phyloP scores from a whole-genome alignment of 2,797 vertebrate genomes.

The Lepus oiostolus region DNA sequence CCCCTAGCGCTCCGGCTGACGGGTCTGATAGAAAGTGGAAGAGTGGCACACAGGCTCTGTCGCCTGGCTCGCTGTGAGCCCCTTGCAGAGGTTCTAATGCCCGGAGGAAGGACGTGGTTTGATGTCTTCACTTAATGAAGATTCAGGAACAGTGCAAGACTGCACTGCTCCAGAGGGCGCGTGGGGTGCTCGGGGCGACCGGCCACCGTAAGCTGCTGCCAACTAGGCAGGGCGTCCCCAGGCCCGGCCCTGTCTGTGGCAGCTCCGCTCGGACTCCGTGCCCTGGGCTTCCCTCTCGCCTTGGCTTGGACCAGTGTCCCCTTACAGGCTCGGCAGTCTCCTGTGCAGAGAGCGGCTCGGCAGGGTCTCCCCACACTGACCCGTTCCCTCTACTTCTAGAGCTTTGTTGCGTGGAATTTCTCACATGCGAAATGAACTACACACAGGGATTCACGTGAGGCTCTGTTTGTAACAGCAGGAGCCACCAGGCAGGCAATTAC shows the following conservation, averaged over 20 bases:
- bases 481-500: not conserved
- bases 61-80: not conserved
- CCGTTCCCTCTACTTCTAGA: not conserved
- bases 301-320: not conserved
- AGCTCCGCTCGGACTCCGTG: no score
- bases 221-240: not conserved
- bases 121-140: not conserved
- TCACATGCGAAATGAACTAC: not conserved
- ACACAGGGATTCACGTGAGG: not conserved
- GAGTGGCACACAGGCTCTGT: not conserved
- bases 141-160: not conserved
- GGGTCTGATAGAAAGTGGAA: not conserved
- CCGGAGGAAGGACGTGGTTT: not conserved
- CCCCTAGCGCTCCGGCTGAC: not conserved
- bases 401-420: not conserved
- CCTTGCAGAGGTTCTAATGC: not conserved
- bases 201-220: not conserved
- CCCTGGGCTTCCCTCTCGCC: not conserved
- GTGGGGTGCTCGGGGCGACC: no score
- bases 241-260: not conserved
- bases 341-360: not conserved
- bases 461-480: not conserved
- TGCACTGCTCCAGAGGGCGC: not conserved
- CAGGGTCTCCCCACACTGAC: not conserved
- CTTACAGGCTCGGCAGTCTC: not conserved